Evolutionary conservation across 2,797 vertebrate genomes (phyloP).

Genomic region (Argya squamiceps): DNA sequence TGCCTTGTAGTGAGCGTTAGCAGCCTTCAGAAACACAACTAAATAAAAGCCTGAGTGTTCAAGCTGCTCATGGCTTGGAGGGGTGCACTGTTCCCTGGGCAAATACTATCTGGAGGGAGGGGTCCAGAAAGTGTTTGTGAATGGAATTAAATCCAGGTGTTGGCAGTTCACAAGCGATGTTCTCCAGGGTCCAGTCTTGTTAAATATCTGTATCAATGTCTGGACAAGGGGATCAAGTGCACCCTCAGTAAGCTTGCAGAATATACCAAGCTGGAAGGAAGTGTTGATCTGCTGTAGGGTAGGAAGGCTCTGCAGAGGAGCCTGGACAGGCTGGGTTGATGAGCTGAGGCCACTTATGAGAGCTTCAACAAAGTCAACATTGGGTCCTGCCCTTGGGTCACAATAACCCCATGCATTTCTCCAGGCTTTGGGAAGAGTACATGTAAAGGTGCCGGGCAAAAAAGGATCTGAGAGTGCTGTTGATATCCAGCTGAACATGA

Average conservation of each 20-base stretch:
- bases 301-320: not conserved
- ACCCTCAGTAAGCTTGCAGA: not conserved
- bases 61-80: not conserved
- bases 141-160: not conserved
- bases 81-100: not conserved
- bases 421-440: not conserved
- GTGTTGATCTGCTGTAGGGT: not conserved
- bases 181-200: not conserved
- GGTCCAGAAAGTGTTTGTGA: not conserved
- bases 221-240: not conserved
- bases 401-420: not conserved
- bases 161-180: not conserved
- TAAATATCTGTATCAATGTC: not conserved
- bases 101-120: not conserved
- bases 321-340: not conserved
- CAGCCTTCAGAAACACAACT: not conserved
- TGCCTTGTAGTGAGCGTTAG: not conserved
- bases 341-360: not conserved
- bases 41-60: not conserved
- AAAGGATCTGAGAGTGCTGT: not conserved
- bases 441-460: not conserved
- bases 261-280: not conserved
- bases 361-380: fast-evolving
- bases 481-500: not conserved
- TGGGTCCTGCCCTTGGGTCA: not conserved